Evolutionary conservation across 1,140 invertebrate genomes (phyloP), one percentile per base, ranked within the genome.

Genomic region (Euura saliciscinereae): DNA sequence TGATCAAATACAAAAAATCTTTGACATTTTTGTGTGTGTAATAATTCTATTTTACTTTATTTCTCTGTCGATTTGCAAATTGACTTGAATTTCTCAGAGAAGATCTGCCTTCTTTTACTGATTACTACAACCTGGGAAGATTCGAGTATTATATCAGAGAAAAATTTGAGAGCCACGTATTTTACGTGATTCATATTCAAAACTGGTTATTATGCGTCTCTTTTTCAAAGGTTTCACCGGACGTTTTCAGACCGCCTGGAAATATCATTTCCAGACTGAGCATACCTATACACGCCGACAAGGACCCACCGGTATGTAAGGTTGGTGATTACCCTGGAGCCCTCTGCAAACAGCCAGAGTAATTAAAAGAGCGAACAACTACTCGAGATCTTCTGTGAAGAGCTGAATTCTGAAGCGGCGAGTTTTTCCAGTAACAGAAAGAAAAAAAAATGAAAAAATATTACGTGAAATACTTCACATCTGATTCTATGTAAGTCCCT

Each of bases 291-390:
- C 6, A 8, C 8, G 8, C 42, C 8, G 66, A 8, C 43, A 67
- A 67, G 66, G 28, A 67, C 66, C 42, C 66, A 28, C 0, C 8
- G 66, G 66, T 28, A 67, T 28, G 66, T 67, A 67, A 67, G 43
- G 66, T 42, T 67, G 66, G 66, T 67, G 66, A 67, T 67, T 67
- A 67, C 66, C 66, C 66, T 67, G 66, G 66, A 67, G 66, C 66
- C 66, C 66, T 67, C 66, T 67, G 66, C 66, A 67, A 67, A 67
- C 66, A 67, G 66, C 66, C 43, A 44, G 66, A 67, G 66, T 67
- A 67, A 67, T 67, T 67, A 67, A 67, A 67, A 67, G 66, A 67
- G 66, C 66, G 66, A 44, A 67, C 66, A 67, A 67, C 66, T 67
- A 67, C 66, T 67, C 66, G 66, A 67, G 66, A 67, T 67, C 66